Conservation (phyloP, 53 echinoderm and acorn worm species). For the Holothuria scabra region DNA sequence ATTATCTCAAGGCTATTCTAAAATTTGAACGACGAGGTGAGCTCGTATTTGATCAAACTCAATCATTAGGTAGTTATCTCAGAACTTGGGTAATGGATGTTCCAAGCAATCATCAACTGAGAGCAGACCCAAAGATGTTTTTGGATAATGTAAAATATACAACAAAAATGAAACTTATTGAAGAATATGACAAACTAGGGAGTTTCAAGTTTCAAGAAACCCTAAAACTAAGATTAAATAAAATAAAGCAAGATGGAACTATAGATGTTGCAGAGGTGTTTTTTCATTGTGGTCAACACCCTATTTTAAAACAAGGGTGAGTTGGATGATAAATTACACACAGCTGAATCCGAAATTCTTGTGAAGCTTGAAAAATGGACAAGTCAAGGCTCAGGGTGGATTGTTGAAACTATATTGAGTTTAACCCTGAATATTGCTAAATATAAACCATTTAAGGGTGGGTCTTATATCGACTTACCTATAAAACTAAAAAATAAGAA, state of each 20-base stretch:
- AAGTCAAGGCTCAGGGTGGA: neutral
- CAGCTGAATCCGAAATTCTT: too few relatives aligned
- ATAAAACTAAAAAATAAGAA: neutral
- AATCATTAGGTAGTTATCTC: neutral
- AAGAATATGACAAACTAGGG: neutral
- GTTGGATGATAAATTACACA: too few relatives aligned
- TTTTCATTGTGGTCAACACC: too few relatives aligned
- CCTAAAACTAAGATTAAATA: too few relatives aligned
- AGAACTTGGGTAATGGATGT: conserved; percentile 9
- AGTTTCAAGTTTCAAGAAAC: too few relatives aligned
- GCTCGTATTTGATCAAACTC: neutral
- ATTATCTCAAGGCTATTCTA: neutral
- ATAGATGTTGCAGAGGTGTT: too few relatives aligned
- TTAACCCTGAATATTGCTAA: neutral
- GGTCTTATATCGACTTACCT: too few relatives aligned
- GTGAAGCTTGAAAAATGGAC: neutral
- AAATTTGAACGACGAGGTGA: neutral
- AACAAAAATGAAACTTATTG: neutral
- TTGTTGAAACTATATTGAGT: neutral
- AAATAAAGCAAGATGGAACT: too few relatives aligned
- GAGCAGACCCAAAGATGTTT: neutral
- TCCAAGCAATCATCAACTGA: neutral
- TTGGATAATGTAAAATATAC: neutral
- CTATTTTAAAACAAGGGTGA: too few relatives aligned
- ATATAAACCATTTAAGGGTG: too few relatives aligned